Evolutionary conservation across 2,113 vertebrate species (phyloP), one percentile per base, ranked within the genome.

Genomic region (Ifrita kowaldi): DNA sequence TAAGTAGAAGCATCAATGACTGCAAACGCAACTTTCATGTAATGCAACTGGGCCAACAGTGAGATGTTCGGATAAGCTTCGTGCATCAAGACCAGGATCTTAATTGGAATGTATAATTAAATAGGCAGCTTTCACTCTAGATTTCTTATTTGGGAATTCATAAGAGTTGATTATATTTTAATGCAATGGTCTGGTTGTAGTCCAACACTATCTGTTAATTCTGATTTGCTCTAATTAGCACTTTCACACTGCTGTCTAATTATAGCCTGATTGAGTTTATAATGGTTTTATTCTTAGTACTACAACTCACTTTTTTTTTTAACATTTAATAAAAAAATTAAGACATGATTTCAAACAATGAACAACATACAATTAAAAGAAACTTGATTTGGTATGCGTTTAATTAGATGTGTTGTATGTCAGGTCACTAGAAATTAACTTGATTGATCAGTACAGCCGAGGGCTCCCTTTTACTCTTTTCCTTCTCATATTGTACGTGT

Each of bases 151-250:
- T 83, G 67, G 75, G 70, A 93, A 93, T 91, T 89, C 47, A 3
- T 73, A 93, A 69, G 32, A 0, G 0, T 20, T 77, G 67, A 86
- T 33, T 89, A 80, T 41, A 35, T 84, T 76, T 86, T 70, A 92
- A 86, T 56, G 55, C 17, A 94, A 67, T 37, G 55, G 76, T 37
- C 53, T 68, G 44, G 68, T 28, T 91, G 30, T 30, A 92, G 63
- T 49, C 37, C 67, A 88, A 67, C 14, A n/a, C n/a, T 69, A 75
- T 41, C 67, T 74, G 33, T 46, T 92, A 84, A 92, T 74, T 86
- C 68, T 63, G 63, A 88, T 89, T 86, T 93, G 46, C 67, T 86
- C 39, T 88, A 93, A 95, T 86, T 76, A 80, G 49, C 32, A 87
- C 52, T 83, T 74, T 85, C 87, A 88, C 42, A 91, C 59, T 62